Conservation (phyloP, 2,888 invertebrate genomes). For the Xanthorhoe designata region DNA sequence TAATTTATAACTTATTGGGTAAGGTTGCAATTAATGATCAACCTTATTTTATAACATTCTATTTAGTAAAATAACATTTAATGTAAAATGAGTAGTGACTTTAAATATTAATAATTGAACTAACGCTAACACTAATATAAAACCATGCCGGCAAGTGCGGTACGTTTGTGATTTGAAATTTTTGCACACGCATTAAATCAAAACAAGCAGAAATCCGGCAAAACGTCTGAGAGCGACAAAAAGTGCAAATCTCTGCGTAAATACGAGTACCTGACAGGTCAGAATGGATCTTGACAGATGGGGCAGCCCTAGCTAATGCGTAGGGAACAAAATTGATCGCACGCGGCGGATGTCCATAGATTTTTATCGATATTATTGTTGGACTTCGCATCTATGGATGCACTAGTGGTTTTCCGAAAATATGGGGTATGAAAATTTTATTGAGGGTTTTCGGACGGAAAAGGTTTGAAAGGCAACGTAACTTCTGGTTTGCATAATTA, state of each 20-base stretch:
- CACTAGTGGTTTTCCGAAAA: constrained; percentile 25
- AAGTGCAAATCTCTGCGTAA: constrained; percentile 33
- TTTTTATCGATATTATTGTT: constrained; percentile 42
- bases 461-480: not conserved
- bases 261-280: constrained; percentile 38
- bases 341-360: constrained; percentile 34
- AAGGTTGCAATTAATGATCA: too few relatives aligned
- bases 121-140: too few relatives aligned
- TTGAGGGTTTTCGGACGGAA: not conserved
- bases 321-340: constrained; percentile 38
- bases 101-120: too few relatives aligned
- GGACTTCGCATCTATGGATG: constrained; percentile 26
- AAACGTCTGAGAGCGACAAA: constrained; percentile 30
- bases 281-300: constrained; percentile 41
- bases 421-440: constrained; percentile 24
- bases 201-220: constrained; percentile 27
- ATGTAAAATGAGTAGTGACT: too few relatives aligned
- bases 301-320: constrained; percentile 41
- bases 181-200: constrained; percentile 20
- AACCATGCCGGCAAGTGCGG: too few relatives aligned
- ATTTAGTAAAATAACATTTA: too few relatives aligned
- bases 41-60: too few relatives aligned
- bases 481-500: not conserved
- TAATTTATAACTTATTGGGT: not conserved
- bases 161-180: constrained; percentile 1